Base-by-base conservation (phyloP, 2,888 invertebrate genomes). In the Steinernema carpocapsae region DNA sequence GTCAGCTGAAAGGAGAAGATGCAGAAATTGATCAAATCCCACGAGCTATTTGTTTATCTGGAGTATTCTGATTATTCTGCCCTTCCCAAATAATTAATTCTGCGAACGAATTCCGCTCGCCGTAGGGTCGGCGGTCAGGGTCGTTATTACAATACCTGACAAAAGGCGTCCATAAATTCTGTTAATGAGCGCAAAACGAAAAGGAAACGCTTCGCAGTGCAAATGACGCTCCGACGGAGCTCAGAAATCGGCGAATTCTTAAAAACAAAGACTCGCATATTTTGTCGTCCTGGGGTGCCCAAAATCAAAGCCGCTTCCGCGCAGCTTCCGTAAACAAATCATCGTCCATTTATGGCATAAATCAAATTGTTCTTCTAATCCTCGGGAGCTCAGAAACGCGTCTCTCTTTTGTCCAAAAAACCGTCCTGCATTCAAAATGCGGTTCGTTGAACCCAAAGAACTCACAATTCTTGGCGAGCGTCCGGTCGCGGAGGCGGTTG, bases 401-500 rank as follows among this genome's bases (percentile, higher is more conserved):
- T n/a, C n/a, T n/a, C n/a, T n/a, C n/a, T n/a, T n/a, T n/a, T n/a
- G n/a, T n/a, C n/a, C n/a, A n/a, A n/a, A n/a, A n/a, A n/a, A n/a
- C n/a, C n/a, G n/a, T n/a, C n/a, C n/a, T n/a, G n/a, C n/a, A n/a
- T n/a, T n/a, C n/a, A n/a, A n/a, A n/a, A n/a, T n/a, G n/a, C n/a
- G n/a, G n/a, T n/a, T n/a, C n/a, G n/a, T n/a, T n/a, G n/a, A n/a
- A n/a, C n/a, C 43, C 43, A 12, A 7, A 19, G 19, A 22, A 37
- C 19, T 29, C 37, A 70, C 37, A 4, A 26, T 72, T 29, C 22
- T 22, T 26, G 22, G 46, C 32, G 0, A 56, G 46, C 46, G 79
- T 79, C 52, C 73, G 70, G 70, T 83, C 83, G 19, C 77, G 77
- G n/a, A 83, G 78, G 59, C 79, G 76, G 59, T 85, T 85, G 76